These are phyloP conservation scores for Notospermus geniculatus DNA, from an alignment of 1,140 invertebrate species.

Conservation along the genomic window DNA sequence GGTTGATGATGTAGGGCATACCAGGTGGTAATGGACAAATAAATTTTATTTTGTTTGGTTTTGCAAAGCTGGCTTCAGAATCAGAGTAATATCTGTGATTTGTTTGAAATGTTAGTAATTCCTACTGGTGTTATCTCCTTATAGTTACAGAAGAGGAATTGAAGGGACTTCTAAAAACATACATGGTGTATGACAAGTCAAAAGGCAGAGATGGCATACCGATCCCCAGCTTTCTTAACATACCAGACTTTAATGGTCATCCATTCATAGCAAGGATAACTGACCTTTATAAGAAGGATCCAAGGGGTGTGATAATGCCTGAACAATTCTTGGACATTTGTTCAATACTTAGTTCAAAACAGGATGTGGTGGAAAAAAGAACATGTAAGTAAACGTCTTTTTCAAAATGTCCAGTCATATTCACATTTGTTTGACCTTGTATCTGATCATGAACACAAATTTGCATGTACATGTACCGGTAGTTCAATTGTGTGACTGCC, in stretches of 20 bases:
- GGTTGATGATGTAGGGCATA: too few species aligned
- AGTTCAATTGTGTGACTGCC: too few species aligned
- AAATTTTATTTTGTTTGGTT: too few species aligned
- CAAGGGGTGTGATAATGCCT: constrained; percentile 26
- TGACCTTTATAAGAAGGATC: constrained; percentile 24
- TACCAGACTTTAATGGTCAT: constrained; percentile 36
- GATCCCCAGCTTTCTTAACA: constrained; percentile 25
- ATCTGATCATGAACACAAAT: not conserved
- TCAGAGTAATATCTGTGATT: too few species aligned
- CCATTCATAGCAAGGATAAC: constrained; percentile 31
- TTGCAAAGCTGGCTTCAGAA: too few species aligned
- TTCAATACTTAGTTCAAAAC: constrained; percentile 28
- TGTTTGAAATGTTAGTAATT: too few species aligned
- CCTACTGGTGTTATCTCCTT: too few species aligned
- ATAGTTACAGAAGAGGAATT: constrained; percentile 32
- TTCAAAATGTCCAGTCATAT: not conserved
- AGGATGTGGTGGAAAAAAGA: constrained; percentile 31
- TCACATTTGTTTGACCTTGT: not conserved
- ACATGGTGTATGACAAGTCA: constrained; percentile 29
- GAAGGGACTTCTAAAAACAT: constrained; percentile 28
- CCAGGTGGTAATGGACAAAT: too few species aligned
- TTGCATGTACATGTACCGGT: too few species aligned
- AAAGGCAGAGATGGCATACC: constrained; percentile 28
- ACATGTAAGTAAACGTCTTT: constrained; percentile 26
- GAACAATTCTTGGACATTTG: constrained; percentile 32